phyloP scores from a whole-genome alignment of 2,797 vertebrate genomes.

The Ctenopoma multispine region DNA sequence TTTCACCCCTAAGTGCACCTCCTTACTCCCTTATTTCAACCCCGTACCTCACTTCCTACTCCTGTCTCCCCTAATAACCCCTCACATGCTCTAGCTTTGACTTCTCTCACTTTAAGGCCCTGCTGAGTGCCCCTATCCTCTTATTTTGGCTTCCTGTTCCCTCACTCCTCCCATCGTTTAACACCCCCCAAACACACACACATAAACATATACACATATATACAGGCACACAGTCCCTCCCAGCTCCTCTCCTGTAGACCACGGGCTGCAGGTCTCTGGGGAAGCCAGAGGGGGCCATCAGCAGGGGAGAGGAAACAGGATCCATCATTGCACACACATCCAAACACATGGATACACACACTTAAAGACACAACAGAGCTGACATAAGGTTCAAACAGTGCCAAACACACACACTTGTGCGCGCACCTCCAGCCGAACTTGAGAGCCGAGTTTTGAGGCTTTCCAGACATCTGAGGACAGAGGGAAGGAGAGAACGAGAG shows the following conservation, averaged over 20 bases:
- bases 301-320: conserved; percentile 72
- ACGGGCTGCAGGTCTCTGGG: conserved; percentile 61
- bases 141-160: conserved; percentile 56
- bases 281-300: conserved; percentile 69
- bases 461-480: conserved; percentile 74
- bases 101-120: conserved; percentile 54
- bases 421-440: conserved; percentile 48
- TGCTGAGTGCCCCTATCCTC: conserved; percentile 45
- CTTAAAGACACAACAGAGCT: conserved; percentile 52
- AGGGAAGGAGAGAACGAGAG: conserved; percentile 51
- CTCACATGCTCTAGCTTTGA: conserved; percentile 43
- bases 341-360: conserved; percentile 37
- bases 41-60: conserved; percentile 57
- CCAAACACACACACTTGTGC: conserved; percentile 26
- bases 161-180: conserved; percentile 38
- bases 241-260: conserved; percentile 64
- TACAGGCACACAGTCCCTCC: conserved; percentile 30
- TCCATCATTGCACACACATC: conserved; percentile 64
- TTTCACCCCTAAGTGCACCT: conserved; percentile 5
- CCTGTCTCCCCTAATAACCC: conserved; percentile 31
- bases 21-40: conserved; percentile 22
- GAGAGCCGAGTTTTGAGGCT: conserved; percentile 66
- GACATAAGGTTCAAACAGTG: conserved; percentile 45
- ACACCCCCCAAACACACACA: conserved; percentile 12
- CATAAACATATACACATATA: conserved; percentile 28